Conservation (phyloP, 2,797 vertebrate genomes). For the Sebastes matsubarae region DNA sequence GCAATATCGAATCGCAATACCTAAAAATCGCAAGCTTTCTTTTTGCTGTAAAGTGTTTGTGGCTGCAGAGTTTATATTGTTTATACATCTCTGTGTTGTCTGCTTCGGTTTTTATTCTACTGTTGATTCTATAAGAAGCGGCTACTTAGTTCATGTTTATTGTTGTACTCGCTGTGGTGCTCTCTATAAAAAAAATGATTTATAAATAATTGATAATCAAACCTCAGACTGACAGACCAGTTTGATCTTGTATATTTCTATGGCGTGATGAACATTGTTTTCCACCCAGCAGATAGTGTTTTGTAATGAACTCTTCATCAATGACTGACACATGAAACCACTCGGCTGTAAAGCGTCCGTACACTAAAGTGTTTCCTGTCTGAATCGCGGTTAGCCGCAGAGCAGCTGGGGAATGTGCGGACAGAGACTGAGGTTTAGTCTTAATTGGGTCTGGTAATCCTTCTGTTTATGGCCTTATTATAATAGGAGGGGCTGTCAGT, state of each 20-base stretch:
- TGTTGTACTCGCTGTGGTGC: no score
- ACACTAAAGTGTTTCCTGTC: slow-evolving; percentile 68
- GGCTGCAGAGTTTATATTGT: no score
- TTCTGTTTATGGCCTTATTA: slow-evolving; percentile 72
- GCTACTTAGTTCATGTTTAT: no score
- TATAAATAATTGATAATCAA: neutral
- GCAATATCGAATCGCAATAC: no score
- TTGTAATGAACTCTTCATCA: slow-evolving; percentile 12
- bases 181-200: neutral
- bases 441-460: slow-evolving; percentile 76
- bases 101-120: no score
- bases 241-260: neutral
- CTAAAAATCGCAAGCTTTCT: no score
- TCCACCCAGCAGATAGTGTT: slow-evolving; percentile 18
- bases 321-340: slow-evolving; percentile 27
- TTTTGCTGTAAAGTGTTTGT: no score
- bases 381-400: slow-evolving; percentile 50
- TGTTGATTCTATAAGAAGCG: no score
- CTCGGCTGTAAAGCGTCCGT: slow-evolving; percentile 31
- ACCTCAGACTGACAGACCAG: neutral
- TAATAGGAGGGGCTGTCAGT: slow-evolving; percentile 49
- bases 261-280: neutral
- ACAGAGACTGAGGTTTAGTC: slow-evolving; percentile 68
- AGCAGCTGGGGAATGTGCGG: slow-evolving; percentile 72
- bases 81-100: no score